Evolutionary conservation across 2,888 invertebrate genomes (phyloP).

Genomic region (Rotaria socialis): DNA sequence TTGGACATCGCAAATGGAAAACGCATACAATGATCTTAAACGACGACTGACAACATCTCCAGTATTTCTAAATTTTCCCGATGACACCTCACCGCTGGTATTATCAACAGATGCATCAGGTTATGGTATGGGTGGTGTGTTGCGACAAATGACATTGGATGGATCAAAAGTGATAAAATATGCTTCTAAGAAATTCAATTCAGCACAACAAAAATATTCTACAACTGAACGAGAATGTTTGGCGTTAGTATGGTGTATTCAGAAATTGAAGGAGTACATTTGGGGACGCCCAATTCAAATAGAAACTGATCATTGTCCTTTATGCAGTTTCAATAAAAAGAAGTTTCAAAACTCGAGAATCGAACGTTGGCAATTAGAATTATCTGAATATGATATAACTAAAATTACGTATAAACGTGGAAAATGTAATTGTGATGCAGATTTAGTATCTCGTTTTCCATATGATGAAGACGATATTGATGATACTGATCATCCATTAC

Average conservation of each 20-base stretch:
- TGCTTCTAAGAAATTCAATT: constrained; percentile 10
- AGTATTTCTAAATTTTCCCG: constrained; percentile 23
- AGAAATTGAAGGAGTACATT: background rate
- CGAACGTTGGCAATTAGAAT: background rate
- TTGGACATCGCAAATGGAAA: background rate
- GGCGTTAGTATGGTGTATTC: constrained; percentile 21
- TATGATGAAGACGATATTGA: background rate
- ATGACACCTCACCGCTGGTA: background rate
- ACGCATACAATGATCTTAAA: background rate
- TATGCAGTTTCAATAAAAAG: background rate
- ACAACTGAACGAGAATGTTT: constrained; percentile 38
- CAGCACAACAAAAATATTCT: constrained; percentile 32
- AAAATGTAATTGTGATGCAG: background rate
- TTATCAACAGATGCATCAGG: constrained; percentile 27
- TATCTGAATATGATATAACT: background rate
- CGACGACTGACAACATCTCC: background rate
- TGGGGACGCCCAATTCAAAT: constrained; percentile 7
- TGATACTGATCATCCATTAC: background rate
- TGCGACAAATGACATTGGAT: background rate
- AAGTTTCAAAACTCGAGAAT: background rate
- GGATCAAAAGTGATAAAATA: background rate
- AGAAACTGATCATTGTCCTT: constrained; percentile 37
- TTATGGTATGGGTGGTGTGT: constrained; percentile 22
- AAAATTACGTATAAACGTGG: background rate
- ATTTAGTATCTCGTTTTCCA: background rate